Base-by-base conservation (phyloP, 92 coral and sea anemone species). In the Muricea muricata region DNA sequence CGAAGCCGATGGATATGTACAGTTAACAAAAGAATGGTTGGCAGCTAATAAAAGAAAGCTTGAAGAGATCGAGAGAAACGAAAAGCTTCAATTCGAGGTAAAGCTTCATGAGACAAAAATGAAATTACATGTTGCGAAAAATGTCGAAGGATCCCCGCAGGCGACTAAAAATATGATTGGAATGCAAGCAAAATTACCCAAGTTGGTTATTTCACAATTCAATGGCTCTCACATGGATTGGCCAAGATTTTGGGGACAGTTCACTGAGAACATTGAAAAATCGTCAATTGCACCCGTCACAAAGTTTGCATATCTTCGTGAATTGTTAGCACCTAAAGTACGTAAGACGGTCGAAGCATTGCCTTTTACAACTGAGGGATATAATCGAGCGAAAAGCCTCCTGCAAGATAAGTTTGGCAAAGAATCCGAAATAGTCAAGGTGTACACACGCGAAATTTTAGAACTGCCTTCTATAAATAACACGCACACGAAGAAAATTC, bases 321-420 rank as follows among this genome's bases (percentile, higher is more conserved):
- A 84, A 56, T 84, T 84, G 20, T 30, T 89, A 18, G 81, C 55
- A 7, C 4, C 78, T 9, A 89, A 85, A 34, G 78, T 79, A 32
- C 72, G 52, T 23, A 29, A 73, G 29, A 78, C 86, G 4, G 46
- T 89, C 20, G 80, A 89, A 42, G 83, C 86, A 4, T 50, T 89
- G 33, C 92, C 86, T 9, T 89, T 89, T 84, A 78, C 78, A 4
- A 28, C 71, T 7, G 89, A 89, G 73, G 86, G 89, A 10, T 89
- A 85, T 63, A 89, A 89, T 41, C 28, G 92, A 45, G 92, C 92
- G 34, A 88, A 67, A 47, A 88, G 88, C 48, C 84, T 84, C 41
- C 72, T 84, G 1, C 52, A 67, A 41, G 86, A 85, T 25, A 89
- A 70, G 75, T 89, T 65, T 55, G 86, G 89, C 1, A 89, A 89